Percentiles rank a stretch among this genome's conserved stretches.
Evolutionary conservation across 2,888 invertebrate genomes (phyloP).

Genomic region (Lucinisca nassula): DNA sequence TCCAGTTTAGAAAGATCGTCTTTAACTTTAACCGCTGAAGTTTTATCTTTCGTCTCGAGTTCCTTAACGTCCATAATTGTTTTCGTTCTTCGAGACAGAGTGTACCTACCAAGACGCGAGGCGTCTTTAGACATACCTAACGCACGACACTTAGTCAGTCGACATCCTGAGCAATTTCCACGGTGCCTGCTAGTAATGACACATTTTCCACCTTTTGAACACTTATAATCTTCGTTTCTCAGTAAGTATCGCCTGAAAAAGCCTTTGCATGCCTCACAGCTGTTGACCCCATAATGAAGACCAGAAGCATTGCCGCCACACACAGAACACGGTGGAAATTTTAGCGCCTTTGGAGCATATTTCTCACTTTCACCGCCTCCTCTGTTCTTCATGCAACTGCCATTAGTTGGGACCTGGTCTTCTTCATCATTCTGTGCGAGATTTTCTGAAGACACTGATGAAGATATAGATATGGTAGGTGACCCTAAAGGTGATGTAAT

Average conservation of each 20-base stretch:
- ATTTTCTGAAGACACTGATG: neutral
- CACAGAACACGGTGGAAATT: slow-evolving; percentile 64
- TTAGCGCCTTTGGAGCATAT: slow-evolving; percentile 15
- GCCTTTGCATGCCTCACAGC: slow-evolving; percentile 69
- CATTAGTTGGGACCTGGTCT: neutral
- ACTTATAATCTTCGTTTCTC: slow-evolving; percentile 56
- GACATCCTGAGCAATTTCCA: slow-evolving; percentile 63
- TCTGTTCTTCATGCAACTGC: neutral
- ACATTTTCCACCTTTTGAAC: slow-evolving; percentile 55
- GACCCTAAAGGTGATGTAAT: neutral
- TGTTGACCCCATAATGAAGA: slow-evolving; percentile 63
- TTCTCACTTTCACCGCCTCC: neutral
- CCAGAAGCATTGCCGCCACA: slow-evolving; percentile 64
- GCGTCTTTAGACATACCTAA: slow-evolving; percentile 67
- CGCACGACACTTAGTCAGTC: slow-evolving; percentile 55
- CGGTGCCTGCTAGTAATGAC: slow-evolving; percentile 52
- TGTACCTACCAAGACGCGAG: slow-evolving; percentile 65
- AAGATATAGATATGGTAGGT: neutral
- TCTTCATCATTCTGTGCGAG: neutral
- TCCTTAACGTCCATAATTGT: slow-evolving; percentile 61
- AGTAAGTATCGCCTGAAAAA: slow-evolving; percentile 63
- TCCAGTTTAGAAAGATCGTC: slow-evolving; percentile 19
- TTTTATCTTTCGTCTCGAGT: slow-evolving; percentile 52
- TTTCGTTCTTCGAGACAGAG: slow-evolving; percentile 56
- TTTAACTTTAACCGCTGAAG: slow-evolving; percentile 27